Evolutionary conservation across 2,113 vertebrate species (phyloP).

Genomic region (Stigmatopora argus): DNA sequence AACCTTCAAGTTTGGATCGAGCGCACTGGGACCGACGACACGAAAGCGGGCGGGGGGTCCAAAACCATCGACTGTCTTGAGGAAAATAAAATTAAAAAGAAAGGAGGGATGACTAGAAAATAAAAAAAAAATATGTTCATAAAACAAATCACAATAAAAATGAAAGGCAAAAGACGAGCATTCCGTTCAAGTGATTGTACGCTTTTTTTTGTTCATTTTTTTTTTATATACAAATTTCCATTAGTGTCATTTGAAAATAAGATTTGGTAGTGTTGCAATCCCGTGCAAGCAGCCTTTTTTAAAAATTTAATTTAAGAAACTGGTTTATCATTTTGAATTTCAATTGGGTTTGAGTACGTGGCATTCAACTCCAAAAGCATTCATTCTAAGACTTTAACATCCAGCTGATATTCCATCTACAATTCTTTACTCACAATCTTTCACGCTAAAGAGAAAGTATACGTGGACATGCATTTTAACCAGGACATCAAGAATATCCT

Average conservation of each 20-base stretch:
- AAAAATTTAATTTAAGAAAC: slow-evolving; percentile 18
- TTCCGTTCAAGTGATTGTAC: slow-evolving; percentile 50
- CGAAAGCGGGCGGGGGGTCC: neutral
- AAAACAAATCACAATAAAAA: slow-evolving; percentile 3
- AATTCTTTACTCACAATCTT: too few species aligned
- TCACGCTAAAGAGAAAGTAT: too few species aligned
- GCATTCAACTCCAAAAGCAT: too few species aligned
- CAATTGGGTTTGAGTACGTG: too few species aligned
- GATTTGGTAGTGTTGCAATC: slow-evolving; percentile 23
- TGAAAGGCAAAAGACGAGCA: slow-evolving; percentile 20
- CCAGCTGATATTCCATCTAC: too few species aligned
- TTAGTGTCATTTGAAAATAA: slow-evolving; percentile 46
- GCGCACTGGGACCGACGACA: slow-evolving; percentile 29
- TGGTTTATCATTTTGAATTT: neutral
- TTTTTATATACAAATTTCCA: slow-evolving; percentile 43
- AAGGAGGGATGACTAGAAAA: neutral
- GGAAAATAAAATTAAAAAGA: neutral
- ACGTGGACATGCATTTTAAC: too few species aligned
- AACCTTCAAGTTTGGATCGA: slow-evolving; percentile 78
- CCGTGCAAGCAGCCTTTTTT: slow-evolving; percentile 18
- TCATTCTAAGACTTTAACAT: too few species aligned
- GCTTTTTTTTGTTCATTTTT: neutral
- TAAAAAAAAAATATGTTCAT: neutral
- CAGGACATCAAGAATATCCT: too few species aligned
- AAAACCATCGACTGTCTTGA: neutral